Base-by-base conservation (phyloP, 2,113 vertebrate species). In the Typhlomys cinereus region DNA sequence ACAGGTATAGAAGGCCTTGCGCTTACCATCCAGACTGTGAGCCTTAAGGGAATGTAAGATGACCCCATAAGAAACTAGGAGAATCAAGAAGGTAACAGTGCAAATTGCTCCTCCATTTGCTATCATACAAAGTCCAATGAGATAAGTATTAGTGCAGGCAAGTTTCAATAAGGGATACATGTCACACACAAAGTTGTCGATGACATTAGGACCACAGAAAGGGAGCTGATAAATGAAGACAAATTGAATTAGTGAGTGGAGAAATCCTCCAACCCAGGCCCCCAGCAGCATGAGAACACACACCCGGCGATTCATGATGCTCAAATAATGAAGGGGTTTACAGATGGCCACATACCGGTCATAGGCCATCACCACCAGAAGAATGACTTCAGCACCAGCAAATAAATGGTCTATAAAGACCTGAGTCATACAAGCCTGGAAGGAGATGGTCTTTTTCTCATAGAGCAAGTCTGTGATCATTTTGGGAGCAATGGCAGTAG, bases 1-100 rank as follows among this genome's bases (percentile, higher is more conserved):
- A 39, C 94, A 97, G 1, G 89, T 97, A 1, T 96, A 96, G 13
- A 95, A 80, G 20, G 95, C 95, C 95, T 97, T 97, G 36, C 21
- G 74, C 57, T 88, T 96, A 8, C 92, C 90, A 75, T 94, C 90
- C 57, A 92, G 46, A 21, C 52, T 13, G 5, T 54, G 39, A 8
- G 54, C 54, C 25, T 92, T 95, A 41, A 97, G 82, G 2, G 73
- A 94, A 3, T 83, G 8, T 18, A 96, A 66, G 31, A 95, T 95
- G 69, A 88, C 17, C 3, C 88, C 92, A n/a, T 96, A 97, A 23
- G 97, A 97, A 52, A 96, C 41, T 1, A 95, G n/a, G 15, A 97
- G 94, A 13, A 96, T 74, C 4, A 95, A 64, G 57, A 97, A 96
- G 20, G 89, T 59, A 6, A 83, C 62, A 9, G 93, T 64, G 5